A percentile compares a stretch with the other conserved stretches of the same genome.
Conservation (phyloP, 2,797 vertebrate genomes). For the Rhodeus uyekii region DNA sequence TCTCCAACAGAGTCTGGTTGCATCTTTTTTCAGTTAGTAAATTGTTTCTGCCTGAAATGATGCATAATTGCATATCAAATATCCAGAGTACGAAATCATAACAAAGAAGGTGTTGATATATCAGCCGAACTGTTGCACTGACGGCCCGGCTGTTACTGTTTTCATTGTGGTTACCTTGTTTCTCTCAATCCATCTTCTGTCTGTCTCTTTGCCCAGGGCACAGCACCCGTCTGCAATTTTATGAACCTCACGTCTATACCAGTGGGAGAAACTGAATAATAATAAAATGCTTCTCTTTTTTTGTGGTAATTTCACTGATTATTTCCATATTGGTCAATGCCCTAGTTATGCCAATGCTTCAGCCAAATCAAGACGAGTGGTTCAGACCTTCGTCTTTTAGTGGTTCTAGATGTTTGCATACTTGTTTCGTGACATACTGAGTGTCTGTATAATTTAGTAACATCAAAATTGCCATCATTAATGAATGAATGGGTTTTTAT, state of each 20-base stretch:
- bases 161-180: slow-evolving; percentile 34
- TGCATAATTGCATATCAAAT: slow-evolving; percentile 35
- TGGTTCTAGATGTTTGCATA: slow-evolving; percentile 5
- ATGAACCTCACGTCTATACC: slow-evolving; percentile 61
- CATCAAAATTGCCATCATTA: slow-evolving; percentile 14
- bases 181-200: slow-evolving; percentile 38
- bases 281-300: slow-evolving; percentile 57
- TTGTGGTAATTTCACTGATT: slow-evolving; percentile 72
- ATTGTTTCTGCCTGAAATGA: background rate
- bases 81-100: slow-evolving; percentile 24
- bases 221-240: slow-evolving; percentile 62
- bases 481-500: slow-evolving; percentile 24
- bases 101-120: slow-evolving; percentile 59
- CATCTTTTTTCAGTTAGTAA: background rate
- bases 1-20: background rate
- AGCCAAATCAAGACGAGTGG: slow-evolving; percentile 46
- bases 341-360: slow-evolving; percentile 56
- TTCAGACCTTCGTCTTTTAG: slow-evolving; percentile 16
- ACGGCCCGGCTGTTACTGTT: slow-evolving; percentile 20
- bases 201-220: slow-evolving; percentile 43
- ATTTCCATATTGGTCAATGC: slow-evolving; percentile 74
- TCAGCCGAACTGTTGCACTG: slow-evolving; percentile 29
- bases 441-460: background rate
- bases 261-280: slow-evolving; percentile 40
- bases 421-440: background rate